Base-by-base conservation (phyloP, 1,140 invertebrate species). In the Panagrolaimus sp. region DNA sequence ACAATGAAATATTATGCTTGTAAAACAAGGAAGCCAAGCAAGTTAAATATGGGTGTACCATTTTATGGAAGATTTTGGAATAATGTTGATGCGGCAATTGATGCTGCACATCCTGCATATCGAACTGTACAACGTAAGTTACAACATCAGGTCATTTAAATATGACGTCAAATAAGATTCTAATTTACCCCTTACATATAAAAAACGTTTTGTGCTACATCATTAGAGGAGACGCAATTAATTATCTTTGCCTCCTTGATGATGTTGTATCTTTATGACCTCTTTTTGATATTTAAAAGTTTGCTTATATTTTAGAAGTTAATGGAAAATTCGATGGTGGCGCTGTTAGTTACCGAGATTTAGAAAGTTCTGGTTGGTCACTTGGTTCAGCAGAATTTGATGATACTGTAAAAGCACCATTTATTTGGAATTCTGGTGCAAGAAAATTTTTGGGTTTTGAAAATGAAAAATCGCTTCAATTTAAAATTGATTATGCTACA, bases 401-500 rank as follows among this genome's bases (percentile, higher is more conserved):
- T 53, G 43, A 61, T 11, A 72, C 66, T 16, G 53, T 76, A 31
- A 73, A 70, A 65, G 44, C 74, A n/a, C 70, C 75, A 9, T 78
- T 65, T 46, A 66, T 78, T 13, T 78, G 69, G 65, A 46, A 75
- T 47, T 20, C 61, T 8, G 71, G 38, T 46, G 63, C 73, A 7
- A 64, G 65, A 47, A 73, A 51, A 1, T 78, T 78, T 61, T 68
- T 78, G 16, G 73, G 73, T 1, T 78, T 69, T 51, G 77, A 78
- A 51, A 72, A 75, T 69, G n/a, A 68, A 13, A 53, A 74, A 48
- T 69, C 73, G 20, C 27, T 78, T 0, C 67, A 67, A n/a, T 63
- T 70, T 27, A 81, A 81, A 66, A 63, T 75, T 7, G 45, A 73
- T 68, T 90, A 88, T 71, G 87, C 91, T 3, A 87, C 89, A 71